Evolutionary conservation across 1,140 invertebrate species (phyloP).

Genomic region (Macrostomum lignano): DNA sequence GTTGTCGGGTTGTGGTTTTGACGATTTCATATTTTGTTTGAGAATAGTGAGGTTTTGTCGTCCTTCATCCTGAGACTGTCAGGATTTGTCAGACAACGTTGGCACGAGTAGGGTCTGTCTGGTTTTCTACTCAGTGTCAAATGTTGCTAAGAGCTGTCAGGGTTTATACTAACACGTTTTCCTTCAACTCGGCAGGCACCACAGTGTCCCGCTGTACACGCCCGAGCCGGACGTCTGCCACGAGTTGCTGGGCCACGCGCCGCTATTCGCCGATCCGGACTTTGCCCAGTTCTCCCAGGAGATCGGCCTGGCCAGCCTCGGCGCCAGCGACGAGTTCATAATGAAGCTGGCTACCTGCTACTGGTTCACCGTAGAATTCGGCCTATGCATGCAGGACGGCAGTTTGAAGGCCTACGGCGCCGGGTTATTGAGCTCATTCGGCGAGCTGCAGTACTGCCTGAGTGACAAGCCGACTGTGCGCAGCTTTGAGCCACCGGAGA

Average conservation of each 20-base stretch:
- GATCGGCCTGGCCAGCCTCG: conserved; percentile 62
- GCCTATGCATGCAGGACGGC: conserved; percentile 50
- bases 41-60: too few relatives aligned
- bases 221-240: conserved; percentile 93
- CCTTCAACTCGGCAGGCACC: too few relatives aligned
- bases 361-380: conserved; percentile 95
- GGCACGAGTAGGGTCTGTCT: too few relatives aligned
- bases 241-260: conserved; percentile 77
- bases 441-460: conserved; percentile 66
- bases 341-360: conserved; percentile 88
- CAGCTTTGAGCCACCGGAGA: conserved; percentile 56
- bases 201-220: conserved; percentile 71
- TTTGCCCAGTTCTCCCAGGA: conserved; percentile 96
- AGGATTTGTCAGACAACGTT: too few relatives aligned
- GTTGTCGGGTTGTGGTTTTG: too few relatives aligned
- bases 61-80: too few relatives aligned
- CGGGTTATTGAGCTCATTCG: conserved; percentile 74
- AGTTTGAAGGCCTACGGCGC: conserved; percentile 77
- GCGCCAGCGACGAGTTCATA: conserved; percentile 80
- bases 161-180: too few relatives aligned
- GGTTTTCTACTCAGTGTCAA: too few relatives aligned
- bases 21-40: too few relatives aligned
- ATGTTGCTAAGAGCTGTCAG: too few relatives aligned
- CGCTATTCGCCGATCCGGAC: conserved; percentile 71
- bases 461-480: conserved; percentile 51